Conservation (phyloP, 2,888 invertebrate species). For the Phaedon cochleariae region DNA sequence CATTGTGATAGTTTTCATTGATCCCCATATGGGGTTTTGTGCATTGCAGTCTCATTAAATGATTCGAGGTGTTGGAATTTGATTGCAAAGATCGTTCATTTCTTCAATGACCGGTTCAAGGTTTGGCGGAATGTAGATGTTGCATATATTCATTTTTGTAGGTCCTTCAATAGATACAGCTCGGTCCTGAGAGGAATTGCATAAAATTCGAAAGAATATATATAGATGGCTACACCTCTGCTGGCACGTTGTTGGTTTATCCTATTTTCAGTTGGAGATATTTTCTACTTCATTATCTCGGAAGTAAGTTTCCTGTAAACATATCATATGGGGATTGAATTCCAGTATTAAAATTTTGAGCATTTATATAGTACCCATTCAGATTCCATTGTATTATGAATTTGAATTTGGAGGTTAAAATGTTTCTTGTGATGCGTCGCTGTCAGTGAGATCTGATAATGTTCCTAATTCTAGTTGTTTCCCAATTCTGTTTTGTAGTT, state of each 20-base stretch:
- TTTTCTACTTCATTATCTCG: not conserved
- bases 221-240: slow-evolving; percentile 10
- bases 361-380: slow-evolving; percentile 19
- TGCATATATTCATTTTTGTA: slow-evolving; percentile 8
- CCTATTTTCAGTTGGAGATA: not conserved
- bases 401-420: not conserved
- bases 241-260: slow-evolving; percentile 6
- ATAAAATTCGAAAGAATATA: slow-evolving; percentile 6
- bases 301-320: slow-evolving; percentile 12
- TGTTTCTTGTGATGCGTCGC: slow-evolving; percentile 10
- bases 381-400: slow-evolving; percentile 20
- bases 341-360: slow-evolving; percentile 6
- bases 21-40: slow-evolving; percentile 14
- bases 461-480: slow-evolving; percentile 6
- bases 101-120: slow-evolving; percentile 10
- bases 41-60: slow-evolving; percentile 11
- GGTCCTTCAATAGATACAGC: slow-evolving; percentile 5
- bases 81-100: slow-evolving; percentile 6
- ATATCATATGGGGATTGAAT: slow-evolving; percentile 3
- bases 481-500: slow-evolving; percentile 12
- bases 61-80: slow-evolving; percentile 6
- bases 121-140: slow-evolving; percentile 13
- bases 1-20: slow-evolving; percentile 10
- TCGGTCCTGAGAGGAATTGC: slow-evolving; percentile 9
- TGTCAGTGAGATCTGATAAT: slow-evolving; percentile 3